Evolutionary conservation across 92 coral and sea anemone genomes (phyloP).

Genomic region (Porites lobata): DNA sequence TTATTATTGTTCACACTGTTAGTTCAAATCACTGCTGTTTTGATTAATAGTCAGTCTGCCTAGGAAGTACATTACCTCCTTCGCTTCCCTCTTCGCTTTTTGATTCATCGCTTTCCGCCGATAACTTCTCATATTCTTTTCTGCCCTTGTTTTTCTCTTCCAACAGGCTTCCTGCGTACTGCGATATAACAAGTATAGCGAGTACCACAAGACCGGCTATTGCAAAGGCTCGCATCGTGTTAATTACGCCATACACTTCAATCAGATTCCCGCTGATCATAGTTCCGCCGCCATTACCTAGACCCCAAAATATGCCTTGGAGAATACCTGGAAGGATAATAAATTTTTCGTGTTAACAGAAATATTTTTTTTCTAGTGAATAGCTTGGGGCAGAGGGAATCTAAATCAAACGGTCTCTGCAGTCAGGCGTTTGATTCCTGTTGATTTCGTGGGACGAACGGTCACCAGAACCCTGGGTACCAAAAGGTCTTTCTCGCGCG

Average conservation of each 20-base stretch:
- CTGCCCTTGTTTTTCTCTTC: background rate
- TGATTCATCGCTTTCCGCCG: slow-evolving; percentile 21
- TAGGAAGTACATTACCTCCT: background rate
- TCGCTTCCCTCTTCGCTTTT: slow-evolving; percentile 2
- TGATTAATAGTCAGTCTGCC: background rate
- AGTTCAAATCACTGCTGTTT: background rate
- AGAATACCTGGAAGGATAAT: slow-evolving; percentile 71
- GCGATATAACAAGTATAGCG: slow-evolving; percentile 52
- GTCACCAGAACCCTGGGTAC: too few species aligned
- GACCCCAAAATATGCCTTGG: slow-evolving; percentile 95
- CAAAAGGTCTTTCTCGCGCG: too few species aligned
- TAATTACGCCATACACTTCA: slow-evolving; percentile 66
- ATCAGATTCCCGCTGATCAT: slow-evolving; percentile 80
- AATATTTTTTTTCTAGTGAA: too few species aligned
- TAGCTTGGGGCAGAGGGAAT: too few species aligned
- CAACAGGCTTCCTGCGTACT: slow-evolving; percentile 21
- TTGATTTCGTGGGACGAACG: too few species aligned
- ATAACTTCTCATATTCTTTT: slow-evolving; percentile 15
- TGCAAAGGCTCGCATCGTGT: slow-evolving; percentile 82
- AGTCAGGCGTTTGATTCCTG: too few species aligned
- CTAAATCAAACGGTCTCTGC: too few species aligned
- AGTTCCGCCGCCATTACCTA: slow-evolving; percentile 96
- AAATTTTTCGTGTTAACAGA: background rate
- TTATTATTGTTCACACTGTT: background rate
- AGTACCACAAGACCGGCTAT: slow-evolving; percentile 65